These are phyloP conservation scores for Lytechinus pictus DNA, from an alignment of 35 echinoderm and acorn worm genomes.

Conservation along the genomic window DNA sequence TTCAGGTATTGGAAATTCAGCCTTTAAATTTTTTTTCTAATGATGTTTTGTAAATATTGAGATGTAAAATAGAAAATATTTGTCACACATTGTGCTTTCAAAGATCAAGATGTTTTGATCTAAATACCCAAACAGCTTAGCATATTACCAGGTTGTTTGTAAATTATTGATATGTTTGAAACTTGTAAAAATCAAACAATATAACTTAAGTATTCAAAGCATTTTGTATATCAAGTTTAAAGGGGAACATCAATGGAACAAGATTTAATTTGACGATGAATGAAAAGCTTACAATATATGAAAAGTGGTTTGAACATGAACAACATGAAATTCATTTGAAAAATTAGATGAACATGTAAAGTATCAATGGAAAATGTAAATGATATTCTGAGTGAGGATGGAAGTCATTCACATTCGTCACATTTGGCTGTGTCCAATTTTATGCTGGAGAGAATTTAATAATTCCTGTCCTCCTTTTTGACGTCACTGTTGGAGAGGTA, in stretches of 20 bases:
- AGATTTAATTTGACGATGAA: background rate
- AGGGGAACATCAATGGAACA: background rate
- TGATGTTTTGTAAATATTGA: too few relatives aligned
- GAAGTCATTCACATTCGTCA: background rate
- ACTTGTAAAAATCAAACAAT: too few relatives aligned
- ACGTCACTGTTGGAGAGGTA: background rate
- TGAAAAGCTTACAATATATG: background rate
- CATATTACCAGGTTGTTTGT: too few relatives aligned
- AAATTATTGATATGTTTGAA: too few relatives aligned
- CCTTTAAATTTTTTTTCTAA: too few relatives aligned
- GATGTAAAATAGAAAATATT: too few relatives aligned
- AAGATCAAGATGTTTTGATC: too few relatives aligned
- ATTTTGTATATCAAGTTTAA: background rate
- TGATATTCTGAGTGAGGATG: background rate
- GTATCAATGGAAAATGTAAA: background rate
- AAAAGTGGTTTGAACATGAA: background rate
- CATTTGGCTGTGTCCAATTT: background rate
- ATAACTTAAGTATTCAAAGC: background rate
- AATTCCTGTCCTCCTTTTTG: conserved; percentile 1
- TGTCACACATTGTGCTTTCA: too few relatives aligned
- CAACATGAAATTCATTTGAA: background rate
- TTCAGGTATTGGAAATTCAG: too few relatives aligned
- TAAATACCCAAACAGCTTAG: too few relatives aligned
- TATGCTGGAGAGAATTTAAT: conserved; percentile 13
- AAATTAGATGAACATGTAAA: background rate